Conservation (phyloP, 2,888 invertebrate species). For the Agapostemon virescens region DNA sequence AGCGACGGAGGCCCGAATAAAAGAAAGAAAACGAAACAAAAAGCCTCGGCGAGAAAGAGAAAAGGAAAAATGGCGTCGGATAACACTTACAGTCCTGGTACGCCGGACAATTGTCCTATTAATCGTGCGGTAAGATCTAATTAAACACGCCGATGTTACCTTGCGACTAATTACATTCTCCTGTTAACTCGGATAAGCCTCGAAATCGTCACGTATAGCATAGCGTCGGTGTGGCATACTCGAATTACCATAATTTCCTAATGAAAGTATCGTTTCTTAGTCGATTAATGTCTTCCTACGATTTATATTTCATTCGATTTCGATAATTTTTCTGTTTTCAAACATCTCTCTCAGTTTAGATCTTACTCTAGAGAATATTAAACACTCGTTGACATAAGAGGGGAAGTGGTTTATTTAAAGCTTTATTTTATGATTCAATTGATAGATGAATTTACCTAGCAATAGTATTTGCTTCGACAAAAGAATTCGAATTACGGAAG, state of each 20-base stretch:
- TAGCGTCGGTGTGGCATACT: too few relatives aligned
- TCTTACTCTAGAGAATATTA: too few relatives aligned
- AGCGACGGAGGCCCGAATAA: slow-evolving; percentile 13
- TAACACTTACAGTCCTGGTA: slow-evolving; percentile 43
- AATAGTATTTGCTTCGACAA: background rate
- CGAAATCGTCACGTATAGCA: background rate
- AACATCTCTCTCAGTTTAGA: background rate
- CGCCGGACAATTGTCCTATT: slow-evolving; percentile 60
- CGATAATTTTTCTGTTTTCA: background rate
- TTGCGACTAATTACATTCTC: slow-evolving; percentile 54
- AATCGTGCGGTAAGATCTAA: slow-evolving; percentile 55
- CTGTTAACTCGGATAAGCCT: background rate
- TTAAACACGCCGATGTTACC: slow-evolving; percentile 54
- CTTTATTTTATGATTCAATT: too few relatives aligned
- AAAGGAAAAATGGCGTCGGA: slow-evolving; percentile 33
- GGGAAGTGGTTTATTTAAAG: too few relatives aligned
- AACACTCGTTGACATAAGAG: too few relatives aligned
- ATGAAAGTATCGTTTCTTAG: background rate
- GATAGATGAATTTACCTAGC: background rate
- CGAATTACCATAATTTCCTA: background rate
- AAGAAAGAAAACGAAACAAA: slow-evolving; percentile 22
- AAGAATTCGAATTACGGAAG: background rate
- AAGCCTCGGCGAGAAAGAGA: background rate
- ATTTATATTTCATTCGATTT: background rate
- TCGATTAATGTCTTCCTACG: background rate